Percentiles rank a stretch among this genome's conserved stretches.
Conservation (phyloP, 2,888 invertebrate species). For the Agrochola macilenta region DNA sequence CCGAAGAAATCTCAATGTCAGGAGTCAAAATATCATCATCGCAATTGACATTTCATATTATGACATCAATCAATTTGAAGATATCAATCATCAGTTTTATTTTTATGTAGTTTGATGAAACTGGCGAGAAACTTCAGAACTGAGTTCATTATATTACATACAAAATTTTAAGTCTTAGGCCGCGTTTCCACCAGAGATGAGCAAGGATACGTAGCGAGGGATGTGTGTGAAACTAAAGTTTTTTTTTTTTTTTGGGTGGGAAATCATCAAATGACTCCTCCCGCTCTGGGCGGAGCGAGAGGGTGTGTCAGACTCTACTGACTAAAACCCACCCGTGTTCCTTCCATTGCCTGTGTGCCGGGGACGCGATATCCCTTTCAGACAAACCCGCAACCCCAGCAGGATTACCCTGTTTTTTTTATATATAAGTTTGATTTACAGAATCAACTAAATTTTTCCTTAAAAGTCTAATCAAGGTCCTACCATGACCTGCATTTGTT, state of each 20-base stretch:
- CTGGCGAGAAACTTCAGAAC: not conserved
- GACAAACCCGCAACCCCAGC: no score
- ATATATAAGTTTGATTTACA: not conserved
- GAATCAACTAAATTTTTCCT: not conserved
- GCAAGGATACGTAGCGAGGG: no score
- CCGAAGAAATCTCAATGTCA: conserved; percentile 40
- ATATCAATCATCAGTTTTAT: no score
- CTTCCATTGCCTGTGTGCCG: no score
- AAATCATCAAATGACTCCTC: no score
- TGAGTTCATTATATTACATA: not conserved
- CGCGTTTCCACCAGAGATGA: no score
- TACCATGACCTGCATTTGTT: conserved; percentile 30
- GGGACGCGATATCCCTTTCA: no score
- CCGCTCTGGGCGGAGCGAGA: no score
- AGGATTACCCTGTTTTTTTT: not conserved
- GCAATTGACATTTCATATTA: conserved; percentile 23
- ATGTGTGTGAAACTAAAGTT: no score
- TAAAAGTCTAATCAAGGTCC: not conserved
- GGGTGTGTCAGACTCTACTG: no score
- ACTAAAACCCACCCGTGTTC: no score
- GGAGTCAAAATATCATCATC: conserved; percentile 17
- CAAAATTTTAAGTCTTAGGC: not conserved
- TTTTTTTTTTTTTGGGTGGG: no score
- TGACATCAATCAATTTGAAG: conserved; percentile 1
- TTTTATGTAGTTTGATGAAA: not conserved